These are phyloP conservation scores for Palythoa heliodiscus DNA, from an alignment of 92 coral and sea anemone species.

Conservation along the genomic window DNA sequence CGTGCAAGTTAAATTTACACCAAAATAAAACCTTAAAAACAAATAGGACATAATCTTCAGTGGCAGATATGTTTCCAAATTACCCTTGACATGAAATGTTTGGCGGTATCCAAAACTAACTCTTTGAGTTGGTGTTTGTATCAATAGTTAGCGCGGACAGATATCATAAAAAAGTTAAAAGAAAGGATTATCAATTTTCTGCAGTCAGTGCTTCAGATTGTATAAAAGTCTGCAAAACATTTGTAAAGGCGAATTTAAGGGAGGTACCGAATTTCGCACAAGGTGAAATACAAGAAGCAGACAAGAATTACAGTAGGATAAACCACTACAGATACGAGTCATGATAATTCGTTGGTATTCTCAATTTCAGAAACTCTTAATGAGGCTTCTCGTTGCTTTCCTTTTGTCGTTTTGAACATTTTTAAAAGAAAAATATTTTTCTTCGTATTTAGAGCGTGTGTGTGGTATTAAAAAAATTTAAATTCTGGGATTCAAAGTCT, in stretches of 20 bases:
- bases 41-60: not conserved
- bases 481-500: not conserved
- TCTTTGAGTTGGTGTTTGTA: not conserved
- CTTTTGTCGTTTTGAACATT: not conserved
- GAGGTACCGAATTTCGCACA: not conserved
- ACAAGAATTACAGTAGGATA: not conserved
- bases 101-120: not conserved
- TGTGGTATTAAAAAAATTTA: not conserved
- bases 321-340: not conserved
- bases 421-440: not conserved
- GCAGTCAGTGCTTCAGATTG: not conserved
- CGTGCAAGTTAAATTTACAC: not conserved
- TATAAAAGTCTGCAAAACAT: not conserved
- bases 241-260: constrained; percentile 4
- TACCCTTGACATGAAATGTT: constrained; percentile 4
- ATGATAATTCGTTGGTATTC: constrained; percentile 6
- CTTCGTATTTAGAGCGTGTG: not conserved
- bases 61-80: constrained; percentile 40
- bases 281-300: constrained; percentile 28
- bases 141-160: not conserved
- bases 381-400: not conserved
- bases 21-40: not conserved
- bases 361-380: not conserved
- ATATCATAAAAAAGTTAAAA: not conserved
- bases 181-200: not conserved